Evolutionary conservation across 2,888 invertebrate species (phyloP), one percentile per base, ranked within the genome.

Genomic region (Nesidiocoris tenuis): DNA sequence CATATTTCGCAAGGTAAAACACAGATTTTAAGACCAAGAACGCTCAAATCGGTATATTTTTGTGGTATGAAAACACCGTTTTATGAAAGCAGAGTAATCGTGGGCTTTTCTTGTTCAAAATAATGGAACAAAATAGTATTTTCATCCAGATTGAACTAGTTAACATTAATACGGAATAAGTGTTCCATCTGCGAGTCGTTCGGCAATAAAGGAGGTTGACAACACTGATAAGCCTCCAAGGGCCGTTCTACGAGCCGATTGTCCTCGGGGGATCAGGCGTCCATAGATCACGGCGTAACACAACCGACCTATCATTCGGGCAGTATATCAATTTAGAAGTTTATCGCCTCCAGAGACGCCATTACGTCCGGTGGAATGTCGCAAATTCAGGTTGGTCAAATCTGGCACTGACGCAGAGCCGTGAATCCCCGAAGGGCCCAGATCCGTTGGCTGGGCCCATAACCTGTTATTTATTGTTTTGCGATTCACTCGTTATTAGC

Each of bases 401-500:
- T 17, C 61, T 24, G 18, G 24, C n/a, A n/a, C n/a, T n/a, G n/a
- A n/a, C n/a, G n/a, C n/a, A n/a, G n/a, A 57, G 70, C 56, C 70
- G 70, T 70, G 70, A 70, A 59, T 70, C 70, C 70, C 70, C 59
- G 70, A 59, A 24, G 70, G 63, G 57, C 24, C 59, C 22, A 59
- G 59, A 17, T 56, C 70, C 59, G 24, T 70, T 70, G 22, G 59
- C 57, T n/a, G n/a, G 25, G 21, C 57, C 70, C 57, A 70, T 70
- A 70, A 70, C 70, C 57, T 17, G 70, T 70, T 70, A 70, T 70
- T 70, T 70, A 70, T 70, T 24, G 70, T 70, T 70, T 59, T 70
- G 70, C 59, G 70, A 70, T 70, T 70, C 70, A 57, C 59, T 68
- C 39, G 68, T 59, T 70, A 70, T 70, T 70, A 70, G 59, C 70